phyloP scores from a whole-genome alignment of 2,888 invertebrate genomes.

The Andrena flavipes region DNA sequence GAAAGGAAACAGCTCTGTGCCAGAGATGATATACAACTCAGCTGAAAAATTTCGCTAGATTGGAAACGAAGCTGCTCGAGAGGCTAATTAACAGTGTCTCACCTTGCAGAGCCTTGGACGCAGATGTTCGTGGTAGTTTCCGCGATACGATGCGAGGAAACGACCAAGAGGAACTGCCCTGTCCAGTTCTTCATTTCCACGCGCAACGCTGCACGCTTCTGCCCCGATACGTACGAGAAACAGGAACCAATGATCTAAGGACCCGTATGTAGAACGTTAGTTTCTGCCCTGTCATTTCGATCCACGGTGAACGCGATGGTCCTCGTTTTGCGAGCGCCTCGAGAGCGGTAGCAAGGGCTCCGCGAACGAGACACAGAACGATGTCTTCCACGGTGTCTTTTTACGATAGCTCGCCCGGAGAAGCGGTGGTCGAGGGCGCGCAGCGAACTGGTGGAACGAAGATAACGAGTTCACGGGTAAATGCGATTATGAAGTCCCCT shows the following conservation, averaged over 20 bases:
- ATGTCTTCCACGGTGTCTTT: neutral
- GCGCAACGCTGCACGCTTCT: slow-evolving; percentile 4
- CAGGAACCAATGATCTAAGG: slow-evolving; percentile 65
- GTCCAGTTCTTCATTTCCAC: slow-evolving; percentile 34
- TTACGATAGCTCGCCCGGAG: too few relatives aligned
- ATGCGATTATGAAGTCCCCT: slow-evolving; percentile 16
- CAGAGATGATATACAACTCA: too few relatives aligned
- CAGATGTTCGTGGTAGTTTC: slow-evolving; percentile 7
- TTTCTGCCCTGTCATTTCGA: slow-evolving; percentile 8
- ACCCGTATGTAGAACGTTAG: slow-evolving; percentile 3
- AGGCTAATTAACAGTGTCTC: slow-evolving; percentile 2
- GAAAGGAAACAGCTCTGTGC: too few relatives aligned
- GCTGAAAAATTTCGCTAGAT: neutral
- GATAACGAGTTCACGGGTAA: slow-evolving; percentile 2
- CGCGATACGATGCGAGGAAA: neutral
- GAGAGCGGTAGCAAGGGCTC: neutral
- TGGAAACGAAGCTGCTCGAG: neutral
- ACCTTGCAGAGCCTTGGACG: slow-evolving; percentile 5
- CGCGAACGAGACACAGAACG: neutral
- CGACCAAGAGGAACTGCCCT: slow-evolving; percentile 10
- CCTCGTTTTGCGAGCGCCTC: neutral
- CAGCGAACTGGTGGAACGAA: neutral
- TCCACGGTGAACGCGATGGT: slow-evolving; percentile 14
- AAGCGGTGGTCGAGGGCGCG: neutral
- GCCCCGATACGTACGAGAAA: slow-evolving; percentile 55